phyloP scores from a whole-genome alignment of 2,888 invertebrate genomes.

The Hirtodrosophila cameraria region DNA sequence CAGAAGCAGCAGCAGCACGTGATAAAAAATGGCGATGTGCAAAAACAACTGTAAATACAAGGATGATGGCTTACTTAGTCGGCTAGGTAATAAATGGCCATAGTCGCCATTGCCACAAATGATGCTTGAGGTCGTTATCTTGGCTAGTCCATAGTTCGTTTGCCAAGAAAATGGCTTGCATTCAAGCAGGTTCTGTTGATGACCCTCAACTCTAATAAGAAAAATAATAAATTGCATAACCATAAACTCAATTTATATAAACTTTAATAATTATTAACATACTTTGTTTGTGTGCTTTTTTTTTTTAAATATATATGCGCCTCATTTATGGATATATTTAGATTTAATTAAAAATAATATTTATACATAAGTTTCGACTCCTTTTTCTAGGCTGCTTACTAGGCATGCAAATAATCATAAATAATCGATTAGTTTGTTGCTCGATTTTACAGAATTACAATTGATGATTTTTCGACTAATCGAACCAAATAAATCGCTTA shows the following conservation, averaged over 20 bases:
- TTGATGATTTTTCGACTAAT: no score
- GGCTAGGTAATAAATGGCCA: slow-evolving; percentile 71
- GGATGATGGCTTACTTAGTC: slow-evolving; percentile 74
- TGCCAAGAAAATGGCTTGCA: slow-evolving; percentile 28
- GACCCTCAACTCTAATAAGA: slow-evolving; percentile 15
- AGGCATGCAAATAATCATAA: no score
- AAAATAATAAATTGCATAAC: slow-evolving; percentile 42
- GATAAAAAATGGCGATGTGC: slow-evolving; percentile 52
- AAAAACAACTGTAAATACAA: slow-evolving; percentile 74
- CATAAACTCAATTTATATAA: slow-evolving; percentile 5
- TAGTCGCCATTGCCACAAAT: slow-evolving; percentile 55
- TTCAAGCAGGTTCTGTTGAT: not conserved
- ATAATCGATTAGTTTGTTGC: no score
- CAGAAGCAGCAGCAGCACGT: slow-evolving; percentile 46
- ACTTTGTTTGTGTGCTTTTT: no score
- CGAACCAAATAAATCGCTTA: no score
- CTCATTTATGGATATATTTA: no score
- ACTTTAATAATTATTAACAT: not conserved
- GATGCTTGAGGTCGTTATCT: slow-evolving; percentile 54
- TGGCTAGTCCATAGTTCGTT: slow-evolving; percentile 29
- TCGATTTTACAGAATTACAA: no score
- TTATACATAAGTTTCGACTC: no score
- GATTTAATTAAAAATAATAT: no score
- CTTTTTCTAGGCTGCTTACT: no score
- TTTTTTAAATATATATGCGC: no score